These are phyloP conservation scores for Notocelia uddmanniana DNA, from an alignment of 2,888 invertebrate species.

Conservation along the genomic window DNA sequence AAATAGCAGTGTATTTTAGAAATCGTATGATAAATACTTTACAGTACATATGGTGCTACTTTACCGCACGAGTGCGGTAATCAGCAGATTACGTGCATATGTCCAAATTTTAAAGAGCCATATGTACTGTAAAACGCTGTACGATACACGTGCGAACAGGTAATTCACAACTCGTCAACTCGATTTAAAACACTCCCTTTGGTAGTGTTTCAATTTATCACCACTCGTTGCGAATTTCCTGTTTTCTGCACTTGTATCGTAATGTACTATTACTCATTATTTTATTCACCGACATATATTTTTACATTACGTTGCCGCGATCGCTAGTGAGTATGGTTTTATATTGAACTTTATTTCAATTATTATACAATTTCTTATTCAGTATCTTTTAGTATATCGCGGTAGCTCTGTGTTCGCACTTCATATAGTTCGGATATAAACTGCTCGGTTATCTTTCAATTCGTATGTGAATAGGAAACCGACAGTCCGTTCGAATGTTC, in stretches of 20 bases:
- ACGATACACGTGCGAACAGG: no score
- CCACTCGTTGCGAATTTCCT: no score
- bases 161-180: no score
- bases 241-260: no score
- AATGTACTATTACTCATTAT: no score
- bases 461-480: background rate
- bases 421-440: background rate
- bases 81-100: no score
- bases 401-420: background rate
- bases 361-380: background rate
- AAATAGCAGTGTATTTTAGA: slow-evolving; percentile 53
- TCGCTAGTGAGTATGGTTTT: background rate
- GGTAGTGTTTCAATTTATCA: no score
- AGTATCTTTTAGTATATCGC: background rate
- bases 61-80: no score
- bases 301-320: slow-evolving; percentile 21
- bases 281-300: slow-evolving; percentile 17
- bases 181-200: no score
- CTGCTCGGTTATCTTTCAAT: background rate
- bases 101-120: no score
- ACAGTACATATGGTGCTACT: no score
- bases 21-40: slow-evolving; percentile 16
- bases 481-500: background rate
- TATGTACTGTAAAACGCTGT: no score
- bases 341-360: background rate